Evolutionary conservation across 2,888 invertebrate genomes (phyloP).

Genomic region (Epinotia nisella): DNA sequence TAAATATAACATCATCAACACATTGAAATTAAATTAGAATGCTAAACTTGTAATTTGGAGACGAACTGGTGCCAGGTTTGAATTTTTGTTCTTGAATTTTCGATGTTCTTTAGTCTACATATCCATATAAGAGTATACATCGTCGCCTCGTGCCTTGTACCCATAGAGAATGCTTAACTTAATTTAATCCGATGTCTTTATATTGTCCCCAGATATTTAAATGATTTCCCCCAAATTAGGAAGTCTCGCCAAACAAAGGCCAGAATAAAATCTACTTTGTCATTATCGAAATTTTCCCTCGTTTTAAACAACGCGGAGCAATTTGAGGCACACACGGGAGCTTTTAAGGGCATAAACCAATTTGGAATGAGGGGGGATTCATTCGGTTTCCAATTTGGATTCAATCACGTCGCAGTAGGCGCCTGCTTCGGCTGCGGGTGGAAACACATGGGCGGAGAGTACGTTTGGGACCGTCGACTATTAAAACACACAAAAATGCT

Average conservation of each 20-base stretch:
- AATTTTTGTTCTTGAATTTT: too few relatives aligned
- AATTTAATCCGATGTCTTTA: too few relatives aligned
- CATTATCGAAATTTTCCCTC: constrained; percentile 25
- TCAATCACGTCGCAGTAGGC: constrained; percentile 58
- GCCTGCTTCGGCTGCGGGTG: constrained; percentile 55
- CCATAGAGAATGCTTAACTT: too few relatives aligned
- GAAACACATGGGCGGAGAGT: constrained; percentile 48
- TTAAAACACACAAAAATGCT: too few relatives aligned
- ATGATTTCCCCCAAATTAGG: background rate
- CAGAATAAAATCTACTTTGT: constrained; percentile 18
- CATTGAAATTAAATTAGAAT: too few relatives aligned
- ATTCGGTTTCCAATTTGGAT: constrained; percentile 62
- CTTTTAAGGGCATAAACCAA: constrained; percentile 46
- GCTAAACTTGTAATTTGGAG: too few relatives aligned
- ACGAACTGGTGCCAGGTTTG: too few relatives aligned
- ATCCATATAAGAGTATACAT: too few relatives aligned
- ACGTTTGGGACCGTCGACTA: constrained; percentile 4
- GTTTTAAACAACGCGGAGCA: constrained; percentile 33
- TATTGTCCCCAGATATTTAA: background rate
- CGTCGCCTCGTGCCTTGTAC: too few relatives aligned
- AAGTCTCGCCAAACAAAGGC: background rate
- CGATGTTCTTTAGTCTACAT: too few relatives aligned
- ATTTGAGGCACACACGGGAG: constrained; percentile 34
- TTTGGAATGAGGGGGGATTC: constrained; percentile 53
- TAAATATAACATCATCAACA: too few relatives aligned